Evolutionary conservation across 2,888 invertebrate species (phyloP).

Genomic region (Rhorus exstirpatorius): DNA sequence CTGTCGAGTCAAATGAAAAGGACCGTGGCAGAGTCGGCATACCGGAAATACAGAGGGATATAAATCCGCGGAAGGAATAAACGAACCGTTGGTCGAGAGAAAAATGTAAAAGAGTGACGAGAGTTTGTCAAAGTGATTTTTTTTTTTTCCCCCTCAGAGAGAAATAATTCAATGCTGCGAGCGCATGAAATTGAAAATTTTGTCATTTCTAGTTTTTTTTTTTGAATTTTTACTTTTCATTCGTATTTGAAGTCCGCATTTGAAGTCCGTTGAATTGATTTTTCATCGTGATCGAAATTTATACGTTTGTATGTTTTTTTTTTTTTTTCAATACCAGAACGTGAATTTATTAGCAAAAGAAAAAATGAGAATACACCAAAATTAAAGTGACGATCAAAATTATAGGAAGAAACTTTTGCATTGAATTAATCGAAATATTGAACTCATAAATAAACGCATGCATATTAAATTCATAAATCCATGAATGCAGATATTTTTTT

Average conservation of each 20-base stretch:
- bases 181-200: neutral
- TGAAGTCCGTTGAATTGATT: neutral
- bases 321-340: too few relatives aligned
- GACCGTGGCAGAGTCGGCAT: neutral
- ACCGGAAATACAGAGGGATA: constrained; percentile 37
- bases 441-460: too few relatives aligned
- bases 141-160: neutral
- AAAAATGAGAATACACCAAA: too few relatives aligned
- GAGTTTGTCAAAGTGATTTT: neutral
- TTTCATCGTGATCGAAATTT: too few relatives aligned
- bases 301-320: too few relatives aligned
- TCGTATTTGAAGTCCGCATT: neutral
- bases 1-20: constrained; percentile 26
- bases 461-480: too few relatives aligned
- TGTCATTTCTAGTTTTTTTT: too few relatives aligned
- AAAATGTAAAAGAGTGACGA: neutral
- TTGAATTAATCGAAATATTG: too few relatives aligned
- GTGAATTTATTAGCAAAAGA: too few relatives aligned
- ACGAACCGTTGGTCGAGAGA: neutral
- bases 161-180: constrained; percentile 9
- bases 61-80: neutral
- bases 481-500: too few relatives aligned
- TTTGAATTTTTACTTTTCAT: neutral
- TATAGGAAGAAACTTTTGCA: too few relatives aligned
- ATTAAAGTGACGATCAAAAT: too few relatives aligned